Evolutionary conservation across 2,113 vertebrate genomes (phyloP).

Genomic region (Rhipidura dahli): DNA sequence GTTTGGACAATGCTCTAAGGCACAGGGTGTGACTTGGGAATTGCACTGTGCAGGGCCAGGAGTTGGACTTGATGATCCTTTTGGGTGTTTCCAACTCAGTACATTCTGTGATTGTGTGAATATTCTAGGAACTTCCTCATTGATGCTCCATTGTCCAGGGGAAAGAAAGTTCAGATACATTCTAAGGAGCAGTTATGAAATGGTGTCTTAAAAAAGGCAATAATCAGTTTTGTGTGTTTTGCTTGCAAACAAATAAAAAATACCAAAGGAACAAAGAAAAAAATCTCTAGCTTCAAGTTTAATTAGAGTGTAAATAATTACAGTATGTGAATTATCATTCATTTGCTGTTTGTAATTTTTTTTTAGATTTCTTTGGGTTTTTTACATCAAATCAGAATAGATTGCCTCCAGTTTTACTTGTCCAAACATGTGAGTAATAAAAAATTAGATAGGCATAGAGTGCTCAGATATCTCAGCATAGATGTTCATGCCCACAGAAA

Average conservation of each 20-base stretch:
- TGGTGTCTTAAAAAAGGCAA: background rate
- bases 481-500: background rate
- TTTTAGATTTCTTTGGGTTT: background rate
- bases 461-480: background rate
- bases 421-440: background rate
- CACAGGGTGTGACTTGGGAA: background rate
- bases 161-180: background rate
- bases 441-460: background rate
- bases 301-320: slow-evolving; percentile 7
- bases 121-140: background rate
- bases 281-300: background rate
- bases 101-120: background rate
- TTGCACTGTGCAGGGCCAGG: background rate
- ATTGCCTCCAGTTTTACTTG: slow-evolving; percentile 4
- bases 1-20: background rate
- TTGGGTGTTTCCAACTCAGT: background rate
- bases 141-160: background rate
- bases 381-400: background rate
- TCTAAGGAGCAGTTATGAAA: background rate
- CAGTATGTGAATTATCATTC: background rate
- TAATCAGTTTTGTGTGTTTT: background rate
- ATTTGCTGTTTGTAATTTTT: background rate
- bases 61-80: background rate
- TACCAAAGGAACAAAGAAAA: background rate
- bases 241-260: background rate